Base-by-base conservation (phyloP, 2,888 invertebrate species). In the Schrankia costaestrigalis region DNA sequence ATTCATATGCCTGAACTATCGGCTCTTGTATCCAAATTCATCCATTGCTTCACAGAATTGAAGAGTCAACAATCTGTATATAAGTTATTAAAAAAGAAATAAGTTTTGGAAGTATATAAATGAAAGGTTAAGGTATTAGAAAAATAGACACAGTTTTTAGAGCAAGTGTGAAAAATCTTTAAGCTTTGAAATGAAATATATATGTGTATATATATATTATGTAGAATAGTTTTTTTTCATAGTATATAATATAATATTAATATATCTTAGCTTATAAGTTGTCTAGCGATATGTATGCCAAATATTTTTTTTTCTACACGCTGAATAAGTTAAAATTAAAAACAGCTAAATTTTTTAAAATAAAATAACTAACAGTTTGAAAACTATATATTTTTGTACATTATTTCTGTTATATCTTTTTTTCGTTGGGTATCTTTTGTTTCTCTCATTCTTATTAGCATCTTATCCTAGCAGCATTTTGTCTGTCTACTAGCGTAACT, bases 201-300 rank as follows among this genome's bases (percentile, higher is more conserved):
- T 41, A 35, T 47, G 21, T 28, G 35, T 30, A 24, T 35, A 35
- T 31, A 34, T 33, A 35, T 40, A 56, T 55, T 27, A 57, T 55
- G 57, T 57, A 50, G 46, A 48, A 51, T 55, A 59, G 63, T 56
- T 68, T 13, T 26, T 31, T 54, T 50, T n/a, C n/a, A n/a, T 46
- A 71, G 56, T 67, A 63, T 69, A 63, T 56, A 59, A 13, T 55
- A 58, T 63, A 54, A 56, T 56, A 63, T 68, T 75, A 68, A 75
- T 79, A n/a, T n/a, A 78, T 78, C 79, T 79, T 80, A 78, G 54
- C 64, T 69, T 42, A 78, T 79, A 73, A 49, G 43, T 53, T 58
- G n/a, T 72, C 86, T 85, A 85, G 79, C 86, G 86, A 87, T 87
- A 87, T 86, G 86, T 86, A 70, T 85, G 81, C 76, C 78, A 77